Evolutionary conservation across 2,797 vertebrate genomes (phyloP), one percentile per base, ranked within the genome.

Genomic region (Hozukius guyotensis): DNA sequence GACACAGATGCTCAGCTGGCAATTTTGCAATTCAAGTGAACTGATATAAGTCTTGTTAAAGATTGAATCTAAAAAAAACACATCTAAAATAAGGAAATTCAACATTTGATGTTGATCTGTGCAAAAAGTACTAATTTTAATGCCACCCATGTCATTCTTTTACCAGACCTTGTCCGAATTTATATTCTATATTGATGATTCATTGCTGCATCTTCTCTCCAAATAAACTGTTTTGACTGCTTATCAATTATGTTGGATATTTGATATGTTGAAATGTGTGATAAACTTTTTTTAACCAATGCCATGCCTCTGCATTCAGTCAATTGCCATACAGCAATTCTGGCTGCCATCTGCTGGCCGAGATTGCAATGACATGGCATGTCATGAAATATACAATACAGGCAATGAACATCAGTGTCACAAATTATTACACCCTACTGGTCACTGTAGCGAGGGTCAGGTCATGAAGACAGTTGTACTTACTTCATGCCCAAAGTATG

Each of bases 301-400:
- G 38, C 5, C 1, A 18, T 24, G 13, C 4, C 3, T 66, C 59
- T 64, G 36, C 11, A n/a, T 42, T 36, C 67, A 77, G 52, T 34
- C 3, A 14, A 49, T 12, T 20, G 12, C 10, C 18, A 64, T 80
- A 69, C 25, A 62, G 64, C 69, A 61, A 80, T 36, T 57, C 24
- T 72, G 65, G 49, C 81, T 90, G 88, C 93, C 93, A 83, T 78
- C 92, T 94, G 81, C 84, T 92, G 93, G 89, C 34, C 10, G 4
- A 34, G 5, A 49, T 59, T 73, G n/a, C 1, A 84, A 56, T 1
- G 3, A 72, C 81, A 77, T n/a, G 1, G 9, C 24, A 4, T 16
- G 2, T 60, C 20, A 42, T 65, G 29, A 57, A 63, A 59, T 32
- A 36, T 31, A 13, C 12, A 52, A 52, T 12, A 10, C 11, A 62